phyloP scores from a whole-genome alignment of 2,113 vertebrate genomes.

The Syngnathus typhle region DNA sequence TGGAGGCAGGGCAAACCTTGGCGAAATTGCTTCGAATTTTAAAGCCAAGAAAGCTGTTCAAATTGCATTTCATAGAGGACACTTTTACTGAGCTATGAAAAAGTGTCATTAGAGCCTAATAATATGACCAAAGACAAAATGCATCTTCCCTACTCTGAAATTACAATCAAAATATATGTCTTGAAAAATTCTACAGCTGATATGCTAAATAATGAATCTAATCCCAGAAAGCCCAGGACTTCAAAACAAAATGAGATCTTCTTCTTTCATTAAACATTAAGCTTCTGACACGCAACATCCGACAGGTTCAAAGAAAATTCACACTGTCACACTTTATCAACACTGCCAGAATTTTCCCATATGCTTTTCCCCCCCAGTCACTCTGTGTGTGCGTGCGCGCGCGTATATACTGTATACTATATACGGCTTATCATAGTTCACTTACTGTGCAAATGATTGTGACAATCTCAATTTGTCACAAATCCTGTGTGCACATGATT shows the following conservation, averaged over 20 bases:
- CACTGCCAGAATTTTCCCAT: slow-evolving; percentile 44
- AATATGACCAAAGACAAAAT: neutral
- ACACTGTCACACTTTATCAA: slow-evolving; percentile 64
- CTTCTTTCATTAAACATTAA: slow-evolving; percentile 47
- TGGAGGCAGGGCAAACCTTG: slow-evolving; percentile 29
- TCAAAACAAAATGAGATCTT: slow-evolving; percentile 26
- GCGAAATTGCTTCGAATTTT: slow-evolving; percentile 24
- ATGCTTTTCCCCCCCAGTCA: slow-evolving; percentile 28
- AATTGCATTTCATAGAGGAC: neutral
- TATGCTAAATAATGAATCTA: slow-evolving; percentile 18
- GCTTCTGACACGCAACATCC: slow-evolving; percentile 45
- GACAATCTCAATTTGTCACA: slow-evolving; percentile 62
- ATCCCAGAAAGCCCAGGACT: slow-evolving; percentile 19
- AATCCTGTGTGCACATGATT: slow-evolving; percentile 46
- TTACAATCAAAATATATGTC: neutral
- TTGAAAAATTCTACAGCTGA: neutral
- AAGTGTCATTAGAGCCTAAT: neutral
- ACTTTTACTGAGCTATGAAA: neutral
- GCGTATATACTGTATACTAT: no score
- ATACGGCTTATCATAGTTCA: slow-evolving; percentile 35
- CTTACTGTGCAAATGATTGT: slow-evolving; percentile 47
- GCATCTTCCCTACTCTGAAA: neutral
- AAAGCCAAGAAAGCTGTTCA: slow-evolving; percentile 21
- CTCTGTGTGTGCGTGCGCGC: no score
- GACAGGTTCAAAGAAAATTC: slow-evolving; percentile 54